Conservation (phyloP, 2,888 invertebrate genomes). For the Stictocephala bisonia region DNA sequence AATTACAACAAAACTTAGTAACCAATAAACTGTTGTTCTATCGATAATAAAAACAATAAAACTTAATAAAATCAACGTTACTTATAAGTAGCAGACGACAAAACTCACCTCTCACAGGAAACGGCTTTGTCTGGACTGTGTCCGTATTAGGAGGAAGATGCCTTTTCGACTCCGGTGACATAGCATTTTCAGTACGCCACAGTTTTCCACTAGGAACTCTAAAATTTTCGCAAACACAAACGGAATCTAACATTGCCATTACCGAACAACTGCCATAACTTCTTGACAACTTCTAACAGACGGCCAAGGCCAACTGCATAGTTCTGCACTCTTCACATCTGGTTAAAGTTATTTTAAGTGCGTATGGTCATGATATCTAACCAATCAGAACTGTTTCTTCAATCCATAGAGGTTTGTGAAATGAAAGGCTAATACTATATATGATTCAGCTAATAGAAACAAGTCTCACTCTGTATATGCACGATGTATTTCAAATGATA, state of each 20-base stretch:
- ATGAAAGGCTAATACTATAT: no score
- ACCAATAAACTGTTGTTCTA: no score
- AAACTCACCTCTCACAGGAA: constrained; percentile 82
- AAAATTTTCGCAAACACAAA: constrained; percentile 44
- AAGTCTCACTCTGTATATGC: no score
- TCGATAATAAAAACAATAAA: no score
- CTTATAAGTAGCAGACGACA: constrained; percentile 41
- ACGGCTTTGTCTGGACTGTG: constrained; percentile 90
- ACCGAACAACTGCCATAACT: neutral
- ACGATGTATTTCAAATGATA: no score
- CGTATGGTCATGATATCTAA: constrained; percentile 34
- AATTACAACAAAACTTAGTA: no score
- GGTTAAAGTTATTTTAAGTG: constrained; percentile 8
- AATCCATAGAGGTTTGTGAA: constrained; percentile 2
- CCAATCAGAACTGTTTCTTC: constrained; percentile 13
- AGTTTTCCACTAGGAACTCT: constrained; percentile 38
- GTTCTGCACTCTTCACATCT: neutral
- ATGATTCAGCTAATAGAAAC: no score
- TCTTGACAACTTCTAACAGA: constrained; percentile 2
- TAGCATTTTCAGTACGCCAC: constrained; percentile 67
- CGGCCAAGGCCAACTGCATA: neutral
- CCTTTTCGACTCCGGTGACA: constrained; percentile 76
- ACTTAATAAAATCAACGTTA: no score
- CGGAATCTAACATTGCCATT: constrained; percentile 42
- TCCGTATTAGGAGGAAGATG: constrained; percentile 69